phyloP scores from a whole-genome alignment of 1,140 invertebrate genomes.

The Papilio machaon region DNA sequence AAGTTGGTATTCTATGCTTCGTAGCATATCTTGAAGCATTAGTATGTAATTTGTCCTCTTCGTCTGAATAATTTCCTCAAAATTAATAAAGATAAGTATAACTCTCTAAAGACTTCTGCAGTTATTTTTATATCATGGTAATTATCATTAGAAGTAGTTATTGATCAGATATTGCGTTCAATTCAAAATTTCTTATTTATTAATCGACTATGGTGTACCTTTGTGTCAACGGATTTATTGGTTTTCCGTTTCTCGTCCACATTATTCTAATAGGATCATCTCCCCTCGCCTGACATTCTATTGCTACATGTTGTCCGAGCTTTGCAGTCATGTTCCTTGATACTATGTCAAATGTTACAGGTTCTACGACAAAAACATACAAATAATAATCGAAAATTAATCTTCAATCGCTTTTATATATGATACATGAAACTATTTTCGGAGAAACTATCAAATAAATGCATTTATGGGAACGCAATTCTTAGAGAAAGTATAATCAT shows the following conservation, averaged over 20 bases:
- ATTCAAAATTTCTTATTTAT: constrained; percentile 10
- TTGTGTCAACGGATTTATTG: constrained; percentile 85
- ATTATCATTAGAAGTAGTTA: too few species aligned
- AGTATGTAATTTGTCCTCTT: too few species aligned
- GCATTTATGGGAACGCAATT: not conserved
- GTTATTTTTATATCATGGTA: too few species aligned
- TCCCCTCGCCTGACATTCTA: constrained; percentile 92
- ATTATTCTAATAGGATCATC: constrained; percentile 92
- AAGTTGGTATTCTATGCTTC: too few species aligned
- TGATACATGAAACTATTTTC: too few species aligned
- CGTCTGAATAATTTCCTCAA: too few species aligned
- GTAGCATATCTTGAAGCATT: too few species aligned
- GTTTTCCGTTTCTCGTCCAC: constrained; percentile 88
- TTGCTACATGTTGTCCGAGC: constrained; percentile 86
- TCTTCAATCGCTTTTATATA: not conserved
- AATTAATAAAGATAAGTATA: too few species aligned
- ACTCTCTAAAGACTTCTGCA: too few species aligned
- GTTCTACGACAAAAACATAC: constrained; percentile 82
- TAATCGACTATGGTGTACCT: constrained; percentile 66
- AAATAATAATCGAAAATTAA: not conserved
- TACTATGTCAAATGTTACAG: constrained; percentile 89
- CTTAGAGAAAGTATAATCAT: not conserved
- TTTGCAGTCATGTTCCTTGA: constrained; percentile 87
- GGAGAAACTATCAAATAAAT: too few species aligned
- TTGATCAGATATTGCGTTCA: too few species aligned